Evolutionary conservation across 2,797 vertebrate species (phyloP), one percentile per base, ranked within the genome.

Genomic region (Streptopelia turtur): DNA sequence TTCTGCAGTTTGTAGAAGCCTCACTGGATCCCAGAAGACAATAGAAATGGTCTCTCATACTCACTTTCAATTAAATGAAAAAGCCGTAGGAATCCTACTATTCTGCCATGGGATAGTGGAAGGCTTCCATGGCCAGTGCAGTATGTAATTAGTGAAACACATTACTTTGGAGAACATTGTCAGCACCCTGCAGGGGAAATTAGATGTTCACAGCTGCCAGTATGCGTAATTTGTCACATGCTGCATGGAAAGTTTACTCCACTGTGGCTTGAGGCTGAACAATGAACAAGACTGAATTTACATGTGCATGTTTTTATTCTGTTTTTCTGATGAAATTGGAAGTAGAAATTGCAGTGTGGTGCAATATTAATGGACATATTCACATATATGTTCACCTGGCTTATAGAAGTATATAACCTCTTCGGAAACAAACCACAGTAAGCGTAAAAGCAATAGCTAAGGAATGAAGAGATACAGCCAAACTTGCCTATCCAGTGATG

Each of bases 11-110:
- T 86, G 21, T 80, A 92, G 78, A 85, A 96, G 47, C 20, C 41
- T 94, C 74, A 55, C 30, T 88, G 37, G 35, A 69, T 69, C 35
- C 33, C 82, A 66, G 47, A 93, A 66, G 61, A 69, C 28, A 89
- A 59, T 4, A 77, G 28, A n/a, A 87, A 49, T 25, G 28, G 9
- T 39, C 27, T 37, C 60, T 84, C 43, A 55, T 55, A 39, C 37
- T 84, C 83, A 85, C 21, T 96, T 97, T 92, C 94, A 95, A 76
- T 96, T 96, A 96, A 90, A 63, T 43, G 30, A 37, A 72, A 92
- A 93, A 96, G 24, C 69, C 10, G 6, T 17, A 70, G 23, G 76
- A 86, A 79, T 76, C 50, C 65, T 83, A 22, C 68, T 74, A 18
- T 39, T 69, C 24, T 83, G 37, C 59, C 65, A 27, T 65, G 35